Evolutionary conservation across 2,888 invertebrate genomes (phyloP).

Genomic region (Xylocampa areola): DNA sequence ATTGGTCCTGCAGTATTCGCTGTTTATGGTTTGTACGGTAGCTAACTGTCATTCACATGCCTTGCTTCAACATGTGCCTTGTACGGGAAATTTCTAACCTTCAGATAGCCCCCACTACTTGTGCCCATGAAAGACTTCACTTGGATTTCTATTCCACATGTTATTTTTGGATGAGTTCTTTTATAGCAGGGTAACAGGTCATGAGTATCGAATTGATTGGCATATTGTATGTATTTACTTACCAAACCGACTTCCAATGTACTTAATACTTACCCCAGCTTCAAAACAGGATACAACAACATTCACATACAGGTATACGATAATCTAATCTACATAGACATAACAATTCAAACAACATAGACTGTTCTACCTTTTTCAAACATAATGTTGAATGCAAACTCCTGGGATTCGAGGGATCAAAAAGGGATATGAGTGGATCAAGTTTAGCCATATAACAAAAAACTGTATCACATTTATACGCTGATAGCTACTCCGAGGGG

Average conservation of each 20-base stretch:
- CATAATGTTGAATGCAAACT: slow-evolving; percentile 43
- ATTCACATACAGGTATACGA: slow-evolving; percentile 30
- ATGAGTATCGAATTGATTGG: neutral
- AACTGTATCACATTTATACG: slow-evolving; percentile 31
- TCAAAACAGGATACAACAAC: slow-evolving; percentile 35
- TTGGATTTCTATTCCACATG: too few species aligned
- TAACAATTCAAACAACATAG: slow-evolving; percentile 44
- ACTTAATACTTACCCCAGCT: slow-evolving; percentile 28
- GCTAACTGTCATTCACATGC: too few species aligned
- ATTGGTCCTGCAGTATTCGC: too few species aligned
- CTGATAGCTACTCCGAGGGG: slow-evolving; percentile 15
- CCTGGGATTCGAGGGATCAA: slow-evolving; percentile 48
- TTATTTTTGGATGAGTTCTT: too few species aligned
- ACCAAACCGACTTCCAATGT: slow-evolving; percentile 18
- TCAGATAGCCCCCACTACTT: too few species aligned
- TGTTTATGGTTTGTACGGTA: too few species aligned
- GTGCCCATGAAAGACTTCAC: too few species aligned
- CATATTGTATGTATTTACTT: slow-evolving; percentile 35
- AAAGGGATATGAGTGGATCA: slow-evolving; percentile 41
- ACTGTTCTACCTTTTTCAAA: slow-evolving; percentile 49
- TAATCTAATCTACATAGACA: slow-evolving; percentile 49
- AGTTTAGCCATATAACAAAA: slow-evolving; percentile 29
- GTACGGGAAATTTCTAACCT: too few species aligned
- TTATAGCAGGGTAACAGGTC: too few species aligned
- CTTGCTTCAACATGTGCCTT: too few species aligned